Base-by-base conservation (phyloP, 1,140 invertebrate species). In the Drosophila miranda region DNA sequence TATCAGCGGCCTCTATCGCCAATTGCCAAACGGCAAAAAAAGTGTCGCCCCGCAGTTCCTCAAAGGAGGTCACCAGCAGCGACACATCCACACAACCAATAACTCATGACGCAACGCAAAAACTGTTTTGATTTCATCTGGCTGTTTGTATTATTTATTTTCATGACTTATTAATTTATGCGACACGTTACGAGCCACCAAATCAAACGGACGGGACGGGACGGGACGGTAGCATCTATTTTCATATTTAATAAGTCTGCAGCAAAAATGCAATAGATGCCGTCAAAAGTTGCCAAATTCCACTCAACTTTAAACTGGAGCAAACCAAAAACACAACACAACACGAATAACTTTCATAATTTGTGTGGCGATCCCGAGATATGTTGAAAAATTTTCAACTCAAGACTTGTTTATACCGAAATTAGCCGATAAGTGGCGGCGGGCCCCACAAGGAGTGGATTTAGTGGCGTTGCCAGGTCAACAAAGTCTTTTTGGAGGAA, bases 91-190 rank as follows among this genome's bases (percentile, higher is more conserved):
- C 23, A 26, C 23, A 26, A 5, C 23, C 23, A 26, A 26, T 26
- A 14, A 34, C 13, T 38, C 0, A 8, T 73, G 68, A 73, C 59
- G 70, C 52, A 73, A 73, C 28, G 16, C 11, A 19, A 52, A 48
- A 63, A 48, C 30, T 64, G 44, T 42, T 48, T 73, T 52, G 30
- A 56, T 51, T 42, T 53, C 44, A 21, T 42, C 67, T 48, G 2
- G 2, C 21, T 23, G 59, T 16, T 66, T 34, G 28, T 21, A 30
- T 42, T 73, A 71, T 71, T 72, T 72, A 55, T 54, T 73, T 55
- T 56, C 14, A 74, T 64, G 46, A 43, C 52, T 64, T 72, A 63
- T 64, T 74, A 74, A 64, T 74, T 74, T 73, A 74, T 74, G 49
- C 70, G 59, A 64, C 70, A 74, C 26, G 53, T 63, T 73, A 62